Base-by-base conservation (phyloP, 1,140 invertebrate genomes). In the Aphelinus atriplicis region DNA sequence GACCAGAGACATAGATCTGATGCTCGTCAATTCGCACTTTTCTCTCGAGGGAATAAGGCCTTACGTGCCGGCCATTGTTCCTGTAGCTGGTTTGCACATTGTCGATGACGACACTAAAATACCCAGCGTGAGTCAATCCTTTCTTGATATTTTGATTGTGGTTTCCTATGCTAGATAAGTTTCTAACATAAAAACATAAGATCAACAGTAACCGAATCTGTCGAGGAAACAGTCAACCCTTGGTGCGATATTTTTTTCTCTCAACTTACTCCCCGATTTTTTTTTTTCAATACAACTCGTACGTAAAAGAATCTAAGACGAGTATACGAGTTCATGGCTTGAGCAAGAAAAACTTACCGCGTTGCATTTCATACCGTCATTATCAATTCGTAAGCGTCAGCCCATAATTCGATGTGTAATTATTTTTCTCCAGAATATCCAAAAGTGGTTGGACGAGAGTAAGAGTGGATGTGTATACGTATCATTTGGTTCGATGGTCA, bases 401-500 rank as follows among this genome's bases (percentile, higher is more conserved):
- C 46, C 9, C 3, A 43, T 7, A 45, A 4, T 26, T 7, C 46
- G 9, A 46, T 43, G 26, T 46, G 6, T 2, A 3, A 46, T 7
- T 10, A 63, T 10, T 47, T 63, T 7, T 63, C 1, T 4, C 4
- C 1, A 1, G 3, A 48, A 4, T 9, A n/a, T 55, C 3, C 87
- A 92, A 80, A 90, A 91, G 72, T 92, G 92, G 82, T 83, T 94
- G 26, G 91, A 93, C 76, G 90, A 90, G 76, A 91, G 92, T 50
- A 85, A 90, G 73, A 82, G 93, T 76, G 93, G 93, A 2, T 91
- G 93, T 5, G 89, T 95, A 64, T 92, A 92, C 75, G 92, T 95
- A 72, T 92, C 91, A 77, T 90, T 94, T 81, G 94, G 94, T 26
- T 92, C 93, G 3, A 90, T 92, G 83, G 84, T 92, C 85, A 90